Evolutionary conservation across 1,140 invertebrate species (phyloP), one percentile per base, ranked within the genome.

Genomic region (Drosophila kikkawai): DNA sequence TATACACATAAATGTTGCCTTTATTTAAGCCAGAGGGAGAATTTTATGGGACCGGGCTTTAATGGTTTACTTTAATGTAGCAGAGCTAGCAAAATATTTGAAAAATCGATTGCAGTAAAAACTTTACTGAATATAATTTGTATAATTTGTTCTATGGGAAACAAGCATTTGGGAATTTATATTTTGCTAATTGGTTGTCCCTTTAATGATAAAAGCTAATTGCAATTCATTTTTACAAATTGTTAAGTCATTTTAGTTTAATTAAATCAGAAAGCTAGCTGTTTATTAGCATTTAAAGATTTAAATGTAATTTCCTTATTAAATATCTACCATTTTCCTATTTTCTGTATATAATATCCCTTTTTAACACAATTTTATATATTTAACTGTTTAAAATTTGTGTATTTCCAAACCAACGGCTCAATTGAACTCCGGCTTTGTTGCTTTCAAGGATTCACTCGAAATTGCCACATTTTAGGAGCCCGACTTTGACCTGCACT

Each of bases 401-500:
- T 26, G 4, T 19, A 53, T 36, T 29, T 29, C 9, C 22, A 63
- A 53, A n/a, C 34, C 36, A 22, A 15, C 50, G 44, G 7, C 44
- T 34, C 19, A 60, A 66, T 60, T 66, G 63, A 41, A 50, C 4
- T 34, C 15, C 1, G 12, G 19, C 34, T 42, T 22, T 29, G 13
- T 19, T 45, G 8, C 22, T 36, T 50, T 50, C 41, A 12, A 15
- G 7, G 12, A 19, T 17, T 39, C 61, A 41, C 53, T 58, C 12
- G 17, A 42, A 42, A 59, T 39, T 29, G 70, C 70, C 67, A 73
- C 68, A 60, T 73, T 73, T 44, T 48, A 60, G 70, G 48, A 69
- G 6, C 37, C 45, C 61, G 76, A 74, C 48, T 79, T 73, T 80
- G 77, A 75, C 51, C 77, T 73, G 36, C 65, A 64, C 74, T 73